These are phyloP conservation scores for Romanogobio albipinnatus DNA, from an alignment of 2,113 vertebrate species.

Conservation along the genomic window DNA sequence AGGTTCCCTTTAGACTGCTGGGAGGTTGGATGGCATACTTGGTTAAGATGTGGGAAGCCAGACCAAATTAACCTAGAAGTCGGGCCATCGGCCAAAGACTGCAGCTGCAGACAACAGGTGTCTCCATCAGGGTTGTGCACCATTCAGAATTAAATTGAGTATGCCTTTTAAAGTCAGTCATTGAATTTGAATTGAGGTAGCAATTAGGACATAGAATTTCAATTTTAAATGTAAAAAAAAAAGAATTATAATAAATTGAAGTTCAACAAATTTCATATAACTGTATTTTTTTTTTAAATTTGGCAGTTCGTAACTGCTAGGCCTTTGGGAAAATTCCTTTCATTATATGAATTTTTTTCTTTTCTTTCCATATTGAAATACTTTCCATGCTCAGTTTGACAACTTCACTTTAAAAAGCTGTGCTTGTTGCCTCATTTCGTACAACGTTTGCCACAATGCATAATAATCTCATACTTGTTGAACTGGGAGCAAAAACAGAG, in stretches of 20 bases:
- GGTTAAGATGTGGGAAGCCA: constrained; percentile 29
- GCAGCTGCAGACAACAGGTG: constrained; percentile 17
- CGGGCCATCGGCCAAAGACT: constrained; percentile 32
- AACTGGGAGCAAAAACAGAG: constrained; percentile 41
- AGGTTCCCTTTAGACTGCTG: constrained; percentile 22
- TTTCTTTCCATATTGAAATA: constrained; percentile 54
- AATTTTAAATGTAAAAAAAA: background rate
- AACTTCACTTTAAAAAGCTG: constrained; percentile 51
- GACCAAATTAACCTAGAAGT: constrained; percentile 41
- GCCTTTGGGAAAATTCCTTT: constrained; percentile 38
- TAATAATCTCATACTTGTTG: constrained; percentile 47
- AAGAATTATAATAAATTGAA: background rate
- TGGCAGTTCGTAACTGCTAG: background rate
- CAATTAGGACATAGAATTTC: background rate
- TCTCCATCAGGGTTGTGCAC: background rate
- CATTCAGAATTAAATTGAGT: background rate
- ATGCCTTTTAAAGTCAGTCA: background rate
- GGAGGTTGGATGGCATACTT: constrained; percentile 23
- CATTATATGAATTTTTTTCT: constrained; percentile 52
- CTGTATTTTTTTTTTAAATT: background rate
- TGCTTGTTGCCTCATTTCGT: constrained; percentile 27
- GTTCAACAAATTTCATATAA: background rate
- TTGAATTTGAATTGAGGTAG: background rate
- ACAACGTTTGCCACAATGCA: constrained; percentile 38
- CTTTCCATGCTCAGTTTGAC: constrained; percentile 55